phyloP scores from a whole-genome alignment of 2,113 vertebrate genomes.

The Rutilus rutilus region DNA sequence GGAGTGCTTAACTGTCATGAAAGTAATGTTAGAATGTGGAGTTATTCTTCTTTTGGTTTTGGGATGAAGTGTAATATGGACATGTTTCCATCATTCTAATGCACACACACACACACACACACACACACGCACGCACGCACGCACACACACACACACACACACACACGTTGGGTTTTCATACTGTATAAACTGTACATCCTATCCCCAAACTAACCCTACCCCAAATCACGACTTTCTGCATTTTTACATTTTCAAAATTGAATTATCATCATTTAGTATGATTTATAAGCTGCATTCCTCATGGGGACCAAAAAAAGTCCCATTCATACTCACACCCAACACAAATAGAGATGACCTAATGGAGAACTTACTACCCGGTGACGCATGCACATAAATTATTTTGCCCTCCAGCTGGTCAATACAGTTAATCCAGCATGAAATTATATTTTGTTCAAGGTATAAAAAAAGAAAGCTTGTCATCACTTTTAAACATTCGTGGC shows the following conservation, averaged over 20 bases:
- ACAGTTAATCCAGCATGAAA: conserved; percentile 78
- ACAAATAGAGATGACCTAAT: conserved; percentile 54
- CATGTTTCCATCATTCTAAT: background rate
- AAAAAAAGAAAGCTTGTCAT: conserved; percentile 68
- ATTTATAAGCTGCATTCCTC: too few relatives aligned
- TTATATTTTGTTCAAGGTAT: conserved; percentile 73
- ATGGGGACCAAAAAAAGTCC: too few relatives aligned
- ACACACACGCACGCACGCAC: background rate
- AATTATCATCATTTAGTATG: too few relatives aligned
- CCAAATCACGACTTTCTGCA: too few relatives aligned
- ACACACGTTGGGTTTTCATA: too few relatives aligned
- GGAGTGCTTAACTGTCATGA: too few relatives aligned
- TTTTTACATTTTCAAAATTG: too few relatives aligned
- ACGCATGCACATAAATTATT: conserved; percentile 61
- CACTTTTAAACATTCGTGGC: conserved; percentile 70
- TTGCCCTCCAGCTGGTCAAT: conserved; percentile 72
- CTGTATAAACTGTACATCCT: too few relatives aligned
- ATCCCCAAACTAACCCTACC: too few relatives aligned
- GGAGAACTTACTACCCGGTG: conserved; percentile 62
- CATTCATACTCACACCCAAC: background rate
- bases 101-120: background rate
- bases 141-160: too few relatives aligned
- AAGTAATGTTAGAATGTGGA: too few relatives aligned
- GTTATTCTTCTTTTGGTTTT: background rate
- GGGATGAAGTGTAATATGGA: background rate